Percentiles rank a stretch among this genome's conserved stretches.
Conservation (phyloP, 2,888 invertebrate genomes). For the Eupithecia subfuscata region DNA sequence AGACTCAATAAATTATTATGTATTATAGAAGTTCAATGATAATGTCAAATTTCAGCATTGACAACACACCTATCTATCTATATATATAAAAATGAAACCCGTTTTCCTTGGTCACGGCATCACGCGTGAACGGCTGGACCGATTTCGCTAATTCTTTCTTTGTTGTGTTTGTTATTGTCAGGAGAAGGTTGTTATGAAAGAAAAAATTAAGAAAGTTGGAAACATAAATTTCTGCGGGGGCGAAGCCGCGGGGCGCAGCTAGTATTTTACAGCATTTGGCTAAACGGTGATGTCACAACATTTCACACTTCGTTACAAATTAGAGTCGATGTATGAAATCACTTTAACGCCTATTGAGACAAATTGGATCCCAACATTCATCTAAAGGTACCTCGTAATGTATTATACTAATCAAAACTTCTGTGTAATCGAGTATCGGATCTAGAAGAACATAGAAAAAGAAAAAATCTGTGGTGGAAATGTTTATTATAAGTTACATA, state of each 20-base stretch:
- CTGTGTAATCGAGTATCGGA: background rate
- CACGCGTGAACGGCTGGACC: no score
- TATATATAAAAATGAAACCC: no score
- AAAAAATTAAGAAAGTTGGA: no score
- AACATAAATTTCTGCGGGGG: no score
- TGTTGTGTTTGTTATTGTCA: no score
- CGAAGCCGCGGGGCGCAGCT: no score
- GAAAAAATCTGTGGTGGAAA: background rate
- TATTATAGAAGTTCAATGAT: background rate
- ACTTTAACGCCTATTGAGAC: constrained; percentile 58
- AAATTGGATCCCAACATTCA: constrained; percentile 4
- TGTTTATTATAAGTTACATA: no score
- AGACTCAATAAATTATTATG: background rate
- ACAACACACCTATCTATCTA: no score
- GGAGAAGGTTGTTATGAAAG: no score
- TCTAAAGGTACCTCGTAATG: background rate
- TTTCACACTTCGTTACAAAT: constrained; percentile 74
- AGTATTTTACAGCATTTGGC: constrained; percentile 1
- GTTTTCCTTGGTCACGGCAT: no score
- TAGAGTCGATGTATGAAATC: constrained; percentile 68
- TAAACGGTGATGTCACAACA: constrained; percentile 54
- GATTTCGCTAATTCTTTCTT: no score
- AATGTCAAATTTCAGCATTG: background rate
- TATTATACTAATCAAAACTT: no score
- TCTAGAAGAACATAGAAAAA: background rate